phyloP scores from a whole-genome alignment of 2,113 vertebrate genomes.

The Hemibagrus wyckioides region DNA sequence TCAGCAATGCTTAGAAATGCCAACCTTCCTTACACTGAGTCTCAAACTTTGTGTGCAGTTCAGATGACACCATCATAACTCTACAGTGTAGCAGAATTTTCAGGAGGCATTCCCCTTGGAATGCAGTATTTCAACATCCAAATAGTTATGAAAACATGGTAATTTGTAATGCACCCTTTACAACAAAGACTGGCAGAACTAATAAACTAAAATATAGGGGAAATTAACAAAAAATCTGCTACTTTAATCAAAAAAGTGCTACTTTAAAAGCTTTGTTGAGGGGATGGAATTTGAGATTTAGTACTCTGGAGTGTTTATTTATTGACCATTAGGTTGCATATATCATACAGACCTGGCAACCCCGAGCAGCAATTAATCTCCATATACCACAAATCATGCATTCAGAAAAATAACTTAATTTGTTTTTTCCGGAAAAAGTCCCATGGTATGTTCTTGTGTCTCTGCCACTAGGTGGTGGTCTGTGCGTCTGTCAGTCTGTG shows the following conservation, averaged over 20 bases:
- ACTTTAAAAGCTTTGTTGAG: not conserved
- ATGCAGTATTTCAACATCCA: not conserved
- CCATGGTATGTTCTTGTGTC: not conserved
- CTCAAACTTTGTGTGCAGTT: not conserved
- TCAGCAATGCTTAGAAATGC: not conserved
- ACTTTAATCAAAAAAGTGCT: no score
- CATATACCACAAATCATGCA: not conserved
- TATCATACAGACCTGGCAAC: not conserved
- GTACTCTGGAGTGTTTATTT: not conserved
- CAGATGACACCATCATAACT: slow-evolving; percentile 8
- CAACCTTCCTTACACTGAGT: not conserved
- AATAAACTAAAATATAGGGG: not conserved
- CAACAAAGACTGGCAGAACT: not conserved
- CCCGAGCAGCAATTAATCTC: not conserved
- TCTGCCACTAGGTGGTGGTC: not conserved
- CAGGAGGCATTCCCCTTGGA: not conserved
- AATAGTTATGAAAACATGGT: not conserved
- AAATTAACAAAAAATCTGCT: not conserved
- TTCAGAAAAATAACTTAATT: not conserved
- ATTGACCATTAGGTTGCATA: not conserved
- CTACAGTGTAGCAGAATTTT: not conserved
- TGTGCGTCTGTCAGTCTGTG: not conserved
- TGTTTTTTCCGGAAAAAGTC: not conserved
- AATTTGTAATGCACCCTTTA: not conserved
- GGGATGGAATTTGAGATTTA: not conserved